Base-by-base conservation (phyloP, 2,888 invertebrate species). In the Hyposoter dolosus region DNA sequence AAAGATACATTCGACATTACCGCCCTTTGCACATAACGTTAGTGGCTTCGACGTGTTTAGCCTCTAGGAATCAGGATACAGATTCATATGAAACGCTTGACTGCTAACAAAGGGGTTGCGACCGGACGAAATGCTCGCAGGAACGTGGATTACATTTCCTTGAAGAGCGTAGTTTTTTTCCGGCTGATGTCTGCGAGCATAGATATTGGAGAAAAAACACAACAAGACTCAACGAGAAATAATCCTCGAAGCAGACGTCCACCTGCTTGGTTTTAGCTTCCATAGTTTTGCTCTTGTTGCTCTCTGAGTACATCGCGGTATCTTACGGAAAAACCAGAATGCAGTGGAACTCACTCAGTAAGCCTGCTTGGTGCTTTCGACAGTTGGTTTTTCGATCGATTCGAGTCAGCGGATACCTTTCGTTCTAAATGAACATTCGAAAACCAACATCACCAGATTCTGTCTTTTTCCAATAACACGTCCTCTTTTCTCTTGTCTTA, bases 321-420 rank as follows among this genome's bases (percentile, higher is more conserved):
- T 81, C 32, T 81, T 17, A 35, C 77, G 60, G 17, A 60, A 68
- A 56, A 60, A 74, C 65, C 74, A 47, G 74, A 68, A 84, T 84
- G 82, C 77, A 77, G 82, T 84, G 81, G 77, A 77, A 72, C 68
- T 84, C 82, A 60, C 23, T 68, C 47, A 45, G n/a, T 19, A 77
- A 77, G 40, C 53, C 19, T 35, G 50, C 19, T 50, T 17, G 17
- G 32, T 43, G 35, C 40, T 53, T 68, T 15, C 23, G 23, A 40
- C 77, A 66, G 77, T 28, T 28, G 12, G 28, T 28, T 28, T 35
- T 60, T 71, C 35, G 9, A 50, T 72, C 79, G 9, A 53, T 72
- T 78, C 53, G 71, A 71, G 32, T 47, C 75, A 45, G 35, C 9
- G 45, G 28, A 75, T 66, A 56, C 56, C 53, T 28, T 35, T 66